Base-by-base conservation (phyloP, 2,113 vertebrate species). In the Drymodes brunneopygia region DNA sequence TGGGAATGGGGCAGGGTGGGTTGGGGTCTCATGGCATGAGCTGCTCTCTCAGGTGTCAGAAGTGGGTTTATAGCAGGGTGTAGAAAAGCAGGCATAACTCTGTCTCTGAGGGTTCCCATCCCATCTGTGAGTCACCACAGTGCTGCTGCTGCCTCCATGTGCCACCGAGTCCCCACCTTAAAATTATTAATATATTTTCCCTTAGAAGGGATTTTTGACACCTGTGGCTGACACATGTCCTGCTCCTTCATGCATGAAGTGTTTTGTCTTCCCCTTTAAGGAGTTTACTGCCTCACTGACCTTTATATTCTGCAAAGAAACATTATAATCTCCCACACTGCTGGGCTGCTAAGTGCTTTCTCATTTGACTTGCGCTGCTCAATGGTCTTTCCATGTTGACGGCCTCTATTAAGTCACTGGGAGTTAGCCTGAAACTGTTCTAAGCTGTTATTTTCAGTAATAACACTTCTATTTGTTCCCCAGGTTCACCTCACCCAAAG, bases 211-310 rank as follows among this genome's bases (percentile, higher is more conserved):
- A 65, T 88, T 90, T 78, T 75, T 94, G 92, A 84, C 81, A 91
- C 10, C 8, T 8, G 25, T 78, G 92, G 42, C 40, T 94, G 80
- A 54, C 25, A 25, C n/a, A 4, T 56, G 81, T 38, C 48, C 53
- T 7, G 42, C 42, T 75, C 56, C 75, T 86, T 96, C 78, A n/a
- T 86, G 95, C 48, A 2, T 94, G 88, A 97, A 97, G 95, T 66
- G 77, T 81, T 88, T 96, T 81, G 92, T 96, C 95, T 97, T 96
- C 83, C 73, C 85, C 94, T 96, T 97, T 97, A 94, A 97, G 96
- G 91, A 51, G 62, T 97, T 97, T 97, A 85, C 95, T 96, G 97
- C 97, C 94, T 98, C 94, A n/a, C 94, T 97, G 98, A 98, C 97
- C 97, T 98, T 98, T 98, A 70, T 89, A 90, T 90, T 84, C 96